Evolutionary conservation across 1,140 invertebrate species (phyloP), one percentile per base, ranked within the genome.

Genomic region (Drosophila busckii): DNA sequence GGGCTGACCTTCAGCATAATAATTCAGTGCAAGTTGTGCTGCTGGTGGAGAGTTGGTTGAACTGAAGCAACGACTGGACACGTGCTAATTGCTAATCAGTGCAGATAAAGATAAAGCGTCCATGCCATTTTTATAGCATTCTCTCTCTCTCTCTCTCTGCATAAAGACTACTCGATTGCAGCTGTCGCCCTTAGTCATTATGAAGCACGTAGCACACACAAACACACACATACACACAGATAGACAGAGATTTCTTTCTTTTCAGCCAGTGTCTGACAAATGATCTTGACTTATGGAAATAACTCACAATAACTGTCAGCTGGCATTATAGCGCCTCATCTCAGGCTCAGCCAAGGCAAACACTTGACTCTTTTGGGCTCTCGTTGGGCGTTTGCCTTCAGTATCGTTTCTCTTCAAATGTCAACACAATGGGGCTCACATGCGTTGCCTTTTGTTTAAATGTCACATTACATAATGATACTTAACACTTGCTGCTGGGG

Each of bases 61-160:
- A n/a, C n/a, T 46, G 31, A 19, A 13, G 28, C 31, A 55, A 38
- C 17, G 35, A 48, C 34, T 61, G 52, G 70, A 75, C 70, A 75
- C 70, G 70, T 75, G 70, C 70, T 75, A 75, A 75, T 75, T 75
- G 70, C 70, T 75, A 75, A 75, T 75, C 70, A 76, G 48, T 32
- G 22, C 50, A 66, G 70, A 75, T 75, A 75, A 76, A 52, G 41
- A 54, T n/a, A n/a, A n/a, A n/a, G n/a, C n/a, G n/a, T n/a, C n/a
- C n/a, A n/a, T n/a, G n/a, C n/a, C n/a, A n/a, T n/a, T n/a, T n/a
- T n/a, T n/a, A n/a, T n/a, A n/a, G n/a, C n/a, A n/a, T n/a, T n/a
- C n/a, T n/a, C n/a, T n/a, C n/a, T n/a, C n/a, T n/a, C n/a, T n/a
- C n/a, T n/a, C n/a, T n/a, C n/a, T n/a, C n/a, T n/a, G n/a, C n/a